Conservation (phyloP, 2,113 vertebrate genomes). For the Tursiops truncatus region DNA sequence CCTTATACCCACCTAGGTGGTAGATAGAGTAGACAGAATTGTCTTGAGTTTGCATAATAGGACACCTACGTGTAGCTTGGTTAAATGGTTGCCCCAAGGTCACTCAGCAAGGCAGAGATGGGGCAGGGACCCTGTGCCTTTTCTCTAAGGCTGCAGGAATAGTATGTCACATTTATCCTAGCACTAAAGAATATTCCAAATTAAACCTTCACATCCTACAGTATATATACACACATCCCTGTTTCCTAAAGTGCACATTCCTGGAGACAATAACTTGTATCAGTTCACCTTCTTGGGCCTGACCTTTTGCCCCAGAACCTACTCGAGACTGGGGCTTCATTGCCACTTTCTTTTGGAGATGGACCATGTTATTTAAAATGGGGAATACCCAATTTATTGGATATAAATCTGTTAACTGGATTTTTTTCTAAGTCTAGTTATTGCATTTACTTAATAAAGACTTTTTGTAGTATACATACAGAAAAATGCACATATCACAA, state of each 20-base stretch:
- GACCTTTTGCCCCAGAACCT: background rate
- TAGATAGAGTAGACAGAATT: constrained; percentile 7
- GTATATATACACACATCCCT: background rate
- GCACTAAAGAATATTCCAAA: constrained; percentile 4
- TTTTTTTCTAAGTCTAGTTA: background rate
- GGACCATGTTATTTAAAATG: background rate
- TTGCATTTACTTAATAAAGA: background rate
- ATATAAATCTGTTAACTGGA: background rate
- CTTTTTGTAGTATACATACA: background rate
- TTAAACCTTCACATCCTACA: background rate
- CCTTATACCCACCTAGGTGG: background rate
- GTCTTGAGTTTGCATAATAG: background rate
- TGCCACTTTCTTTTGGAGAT: background rate
- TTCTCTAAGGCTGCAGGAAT: background rate
- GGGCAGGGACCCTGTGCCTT: background rate
- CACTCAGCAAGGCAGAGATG: background rate
- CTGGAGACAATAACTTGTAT: background rate
- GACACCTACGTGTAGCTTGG: background rate
- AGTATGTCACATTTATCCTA: background rate
- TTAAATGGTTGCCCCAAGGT: constrained; percentile 35
- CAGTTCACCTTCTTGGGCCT: background rate
- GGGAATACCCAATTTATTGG: background rate
- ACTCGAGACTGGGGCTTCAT: background rate
- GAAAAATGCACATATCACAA: background rate
- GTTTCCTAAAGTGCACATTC: background rate